These are phyloP conservation scores for Hylaea fasciaria DNA, from an alignment of 2,888 invertebrate genomes.

Conservation along the genomic window DNA sequence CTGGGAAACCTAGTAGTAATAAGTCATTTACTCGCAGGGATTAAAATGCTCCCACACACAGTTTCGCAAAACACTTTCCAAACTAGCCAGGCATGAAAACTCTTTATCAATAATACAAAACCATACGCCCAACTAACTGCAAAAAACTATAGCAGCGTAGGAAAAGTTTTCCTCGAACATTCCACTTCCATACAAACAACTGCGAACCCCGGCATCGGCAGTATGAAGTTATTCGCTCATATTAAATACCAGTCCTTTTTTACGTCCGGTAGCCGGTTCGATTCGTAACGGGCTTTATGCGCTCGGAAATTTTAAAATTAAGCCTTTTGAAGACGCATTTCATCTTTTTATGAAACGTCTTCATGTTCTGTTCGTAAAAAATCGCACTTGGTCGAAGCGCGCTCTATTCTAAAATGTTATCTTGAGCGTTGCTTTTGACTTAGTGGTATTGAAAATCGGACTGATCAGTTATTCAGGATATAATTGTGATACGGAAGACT, in stretches of 20 bases:
- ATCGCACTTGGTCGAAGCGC: constrained; percentile 13
- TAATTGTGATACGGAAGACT: too few relatives aligned
- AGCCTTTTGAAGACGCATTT: constrained; percentile 35
- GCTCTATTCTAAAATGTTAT: not conserved
- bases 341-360: constrained; percentile 43
- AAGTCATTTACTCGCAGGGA: too few relatives aligned
- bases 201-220: not conserved
- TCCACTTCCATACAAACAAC: constrained; percentile 9
- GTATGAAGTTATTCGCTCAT: constrained; percentile 8
- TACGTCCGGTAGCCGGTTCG: constrained; percentile 51
- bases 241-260: constrained; percentile 17
- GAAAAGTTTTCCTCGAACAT: constrained; percentile 30
- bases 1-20: too few relatives aligned
- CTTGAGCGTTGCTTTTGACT: too few relatives aligned
- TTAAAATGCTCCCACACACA: too few relatives aligned
- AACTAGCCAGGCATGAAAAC: constrained; percentile 25
- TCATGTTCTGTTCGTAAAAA: constrained; percentile 31
- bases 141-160: constrained; percentile 18
- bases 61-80: not conserved
- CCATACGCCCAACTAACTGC: constrained; percentile 19
- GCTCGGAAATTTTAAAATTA: constrained; percentile 36
- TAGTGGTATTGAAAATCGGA: too few relatives aligned
- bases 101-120: constrained; percentile 16
- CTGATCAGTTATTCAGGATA: too few relatives aligned
- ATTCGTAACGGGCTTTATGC: constrained; percentile 54